Conservation (phyloP, 2,113 vertebrate genomes). For the Cyanoliseus patagonus region DNA sequence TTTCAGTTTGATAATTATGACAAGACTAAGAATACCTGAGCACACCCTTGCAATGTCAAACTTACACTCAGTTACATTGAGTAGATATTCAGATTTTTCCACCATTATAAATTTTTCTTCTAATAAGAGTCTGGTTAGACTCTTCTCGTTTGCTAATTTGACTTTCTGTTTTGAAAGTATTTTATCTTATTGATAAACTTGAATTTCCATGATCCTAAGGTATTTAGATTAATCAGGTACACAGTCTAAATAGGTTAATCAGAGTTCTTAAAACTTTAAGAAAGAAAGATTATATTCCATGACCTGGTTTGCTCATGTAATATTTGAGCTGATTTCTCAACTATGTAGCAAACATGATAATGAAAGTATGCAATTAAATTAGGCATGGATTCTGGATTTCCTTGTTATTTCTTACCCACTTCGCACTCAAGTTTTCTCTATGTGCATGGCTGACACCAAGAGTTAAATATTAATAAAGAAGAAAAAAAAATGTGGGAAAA, state of each 20-base stretch:
- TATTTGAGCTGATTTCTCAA: constrained; percentile 60
- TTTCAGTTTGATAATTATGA: neutral
- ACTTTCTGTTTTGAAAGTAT: constrained; percentile 66
- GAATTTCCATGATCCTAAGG: constrained; percentile 62
- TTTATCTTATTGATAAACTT: constrained; percentile 72
- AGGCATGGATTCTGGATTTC: constrained; percentile 16
- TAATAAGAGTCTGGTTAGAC: constrained; percentile 35
- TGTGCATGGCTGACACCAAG: constrained; percentile 17
- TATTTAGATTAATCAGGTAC: constrained; percentile 66
- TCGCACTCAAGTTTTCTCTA: constrained; percentile 53
- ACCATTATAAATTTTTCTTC: constrained; percentile 14
- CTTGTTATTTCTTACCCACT: constrained; percentile 27
- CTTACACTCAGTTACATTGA: neutral
- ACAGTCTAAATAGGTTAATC: constrained; percentile 61
- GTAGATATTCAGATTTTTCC: constrained; percentile 9
- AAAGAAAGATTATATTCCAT: constrained; percentile 41
- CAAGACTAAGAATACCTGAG: neutral
- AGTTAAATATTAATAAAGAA: constrained; percentile 50
- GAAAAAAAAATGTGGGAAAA: neutral
- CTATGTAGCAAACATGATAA: constrained; percentile 57
- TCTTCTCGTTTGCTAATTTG: constrained; percentile 54
- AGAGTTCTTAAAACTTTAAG: constrained; percentile 35
- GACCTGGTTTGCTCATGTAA: constrained; percentile 37
- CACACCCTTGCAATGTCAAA: constrained; percentile 7
- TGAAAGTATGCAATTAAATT: constrained; percentile 66